These are phyloP conservation scores for Scarus forsteni DNA, from an alignment of 2,797 vertebrate genomes.

Conservation along the genomic window DNA sequence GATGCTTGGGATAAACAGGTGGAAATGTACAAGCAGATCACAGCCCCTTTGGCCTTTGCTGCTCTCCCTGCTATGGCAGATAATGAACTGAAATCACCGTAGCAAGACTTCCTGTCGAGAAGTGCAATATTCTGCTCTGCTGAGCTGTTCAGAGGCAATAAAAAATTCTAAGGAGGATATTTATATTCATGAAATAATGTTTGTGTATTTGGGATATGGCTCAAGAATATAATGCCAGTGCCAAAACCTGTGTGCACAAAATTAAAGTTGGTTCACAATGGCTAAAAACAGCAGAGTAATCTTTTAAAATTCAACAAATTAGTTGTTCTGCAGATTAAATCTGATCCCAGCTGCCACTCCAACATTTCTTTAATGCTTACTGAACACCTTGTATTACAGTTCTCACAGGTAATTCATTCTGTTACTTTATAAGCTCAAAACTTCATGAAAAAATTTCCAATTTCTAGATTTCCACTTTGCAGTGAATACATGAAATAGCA, in stretches of 20 bases:
- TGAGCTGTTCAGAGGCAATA: not conserved
- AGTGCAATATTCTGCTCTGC: not conserved
- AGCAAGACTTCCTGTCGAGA: not conserved
- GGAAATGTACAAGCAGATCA: slow-evolving; percentile 16
- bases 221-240: not conserved
- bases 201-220: not conserved
- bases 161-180: not conserved
- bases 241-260: not conserved
- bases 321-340: too few relatives aligned
- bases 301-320: too few relatives aligned
- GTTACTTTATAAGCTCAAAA: not conserved
- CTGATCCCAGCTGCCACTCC: too few relatives aligned
- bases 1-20: slow-evolving; percentile 38
- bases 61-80: slow-evolving; percentile 3
- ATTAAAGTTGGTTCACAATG: too few relatives aligned
- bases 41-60: slow-evolving; percentile 5
- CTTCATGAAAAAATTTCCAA: too few relatives aligned
- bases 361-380: too few relatives aligned
- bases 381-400: too few relatives aligned
- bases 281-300: too few relatives aligned
- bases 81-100: not conserved
- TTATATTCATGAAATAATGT: not conserved
- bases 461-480: too few relatives aligned
- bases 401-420: not conserved
- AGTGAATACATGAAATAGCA: too few relatives aligned